phyloP scores from a whole-genome alignment of 2,888 invertebrate genomes.

The Watsonalla cultraria region DNA sequence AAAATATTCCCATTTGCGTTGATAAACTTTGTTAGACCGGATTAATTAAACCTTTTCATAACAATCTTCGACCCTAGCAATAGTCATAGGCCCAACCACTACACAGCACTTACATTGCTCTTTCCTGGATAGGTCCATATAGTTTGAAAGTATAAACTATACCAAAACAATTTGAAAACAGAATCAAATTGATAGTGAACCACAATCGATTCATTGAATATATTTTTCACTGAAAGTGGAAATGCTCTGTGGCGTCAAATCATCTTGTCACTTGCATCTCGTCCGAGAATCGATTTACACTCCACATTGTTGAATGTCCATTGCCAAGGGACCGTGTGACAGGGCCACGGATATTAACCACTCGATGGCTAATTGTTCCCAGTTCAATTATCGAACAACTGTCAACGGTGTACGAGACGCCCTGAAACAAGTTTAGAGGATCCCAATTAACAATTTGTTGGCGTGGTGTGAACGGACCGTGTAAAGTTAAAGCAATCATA shows the following conservation, averaged over 20 bases:
- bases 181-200: background rate
- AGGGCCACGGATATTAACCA: slow-evolving; percentile 70
- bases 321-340: slow-evolving; percentile 58
- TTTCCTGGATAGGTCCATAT: too few species aligned
- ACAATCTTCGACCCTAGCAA: too few species aligned
- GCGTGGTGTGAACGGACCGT: slow-evolving; percentile 15
- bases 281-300: slow-evolving; percentile 57
- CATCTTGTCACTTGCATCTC: slow-evolving; percentile 29
- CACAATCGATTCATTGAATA: too few species aligned
- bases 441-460: slow-evolving; percentile 36
- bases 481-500: background rate
- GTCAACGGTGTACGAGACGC: slow-evolving; percentile 54
- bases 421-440: slow-evolving; percentile 48
- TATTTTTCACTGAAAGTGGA: background rate
- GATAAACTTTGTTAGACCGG: too few species aligned
- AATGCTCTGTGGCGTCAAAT: slow-evolving; percentile 15
- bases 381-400: slow-evolving; percentile 74
- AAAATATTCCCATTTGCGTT: too few species aligned
- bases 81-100: too few species aligned
- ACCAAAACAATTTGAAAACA: background rate
- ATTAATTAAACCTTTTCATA: too few species aligned
- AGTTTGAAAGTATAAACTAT: too few species aligned
- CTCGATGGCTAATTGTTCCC: slow-evolving; percentile 74
- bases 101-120: too few species aligned
- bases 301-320: slow-evolving; percentile 54